These are phyloP conservation scores for Pocillopora meandrina DNA, from an alignment of 92 coral and sea anemone genomes.

Conservation along the genomic window DNA sequence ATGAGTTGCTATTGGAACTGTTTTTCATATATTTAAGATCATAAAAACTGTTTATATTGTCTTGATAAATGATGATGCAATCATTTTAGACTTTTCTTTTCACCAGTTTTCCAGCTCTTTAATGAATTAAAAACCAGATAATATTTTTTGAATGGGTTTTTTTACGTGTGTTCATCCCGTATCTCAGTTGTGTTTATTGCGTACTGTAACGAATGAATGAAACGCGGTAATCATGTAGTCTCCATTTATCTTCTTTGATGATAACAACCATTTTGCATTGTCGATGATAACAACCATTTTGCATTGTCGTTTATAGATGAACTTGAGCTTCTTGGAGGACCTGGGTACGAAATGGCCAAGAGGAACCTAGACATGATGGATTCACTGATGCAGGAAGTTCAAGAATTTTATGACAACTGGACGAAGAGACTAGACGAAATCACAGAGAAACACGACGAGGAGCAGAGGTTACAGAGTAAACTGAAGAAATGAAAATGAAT, in stretches of 20 bases:
- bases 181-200: no score
- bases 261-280: background rate
- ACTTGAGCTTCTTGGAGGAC: constrained; percentile 85
- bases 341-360: constrained; percentile 90
- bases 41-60: no score
- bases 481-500: background rate
- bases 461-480: constrained; percentile 69
- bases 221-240: no score
- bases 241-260: background rate
- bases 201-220: no score
- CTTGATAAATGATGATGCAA: no score
- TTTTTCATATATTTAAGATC: no score
- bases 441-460: constrained; percentile 78
- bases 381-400: constrained; percentile 85
- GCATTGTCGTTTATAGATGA: constrained; percentile 61
- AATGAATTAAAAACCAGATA: no score
- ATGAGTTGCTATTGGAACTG: no score
- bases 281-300: background rate
- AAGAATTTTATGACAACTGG: constrained; percentile 91
- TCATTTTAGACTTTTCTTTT: no score
- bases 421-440: constrained; percentile 83
- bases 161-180: no score
- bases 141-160: no score
- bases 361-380: constrained; percentile 90
- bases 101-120: no score